phyloP scores from a whole-genome alignment of 2,113 vertebrate genomes.

The Psettodes erumei region DNA sequence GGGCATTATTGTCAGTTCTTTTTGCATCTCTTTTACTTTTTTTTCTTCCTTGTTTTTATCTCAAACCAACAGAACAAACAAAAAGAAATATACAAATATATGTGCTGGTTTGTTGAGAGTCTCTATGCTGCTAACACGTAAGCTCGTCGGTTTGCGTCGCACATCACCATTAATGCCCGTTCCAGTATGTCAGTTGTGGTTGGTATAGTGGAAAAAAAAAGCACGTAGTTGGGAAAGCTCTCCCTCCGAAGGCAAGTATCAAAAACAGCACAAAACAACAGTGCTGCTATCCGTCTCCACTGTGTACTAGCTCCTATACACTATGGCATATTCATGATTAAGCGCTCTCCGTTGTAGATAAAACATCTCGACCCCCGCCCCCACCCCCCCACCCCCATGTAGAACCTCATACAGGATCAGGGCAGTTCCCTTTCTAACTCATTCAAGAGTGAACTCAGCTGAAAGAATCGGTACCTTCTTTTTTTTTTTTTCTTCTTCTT shows the following conservation, averaged over 20 bases:
- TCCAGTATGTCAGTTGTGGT: slow-evolving; percentile 77
- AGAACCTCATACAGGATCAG: slow-evolving; percentile 60
- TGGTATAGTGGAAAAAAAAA: slow-evolving; percentile 78
- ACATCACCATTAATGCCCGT: slow-evolving; percentile 81
- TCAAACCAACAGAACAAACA: slow-evolving; percentile 69
- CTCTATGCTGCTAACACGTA: slow-evolving; percentile 77
- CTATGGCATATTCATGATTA: slow-evolving; percentile 81
- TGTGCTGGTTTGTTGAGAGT: slow-evolving; percentile 85
- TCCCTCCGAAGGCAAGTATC: slow-evolving; percentile 84
- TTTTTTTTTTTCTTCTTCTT: slow-evolving; percentile 11
- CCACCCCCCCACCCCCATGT: slow-evolving; percentile 21
- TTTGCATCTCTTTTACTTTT: slow-evolving; percentile 70
- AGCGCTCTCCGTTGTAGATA: slow-evolving; percentile 75
- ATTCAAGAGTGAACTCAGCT: slow-evolving; percentile 57
- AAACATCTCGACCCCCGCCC: slow-evolving; percentile 55
- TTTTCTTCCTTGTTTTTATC: slow-evolving; percentile 47
- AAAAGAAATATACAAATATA: slow-evolving; percentile 79
- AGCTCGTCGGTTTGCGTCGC: slow-evolving; percentile 71
- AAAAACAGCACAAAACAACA: slow-evolving; percentile 83
- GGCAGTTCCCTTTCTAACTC: slow-evolving; percentile 64
- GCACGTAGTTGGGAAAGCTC: slow-evolving; percentile 83
- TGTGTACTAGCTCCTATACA: slow-evolving; percentile 80
- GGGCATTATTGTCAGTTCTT: slow-evolving; percentile 69
- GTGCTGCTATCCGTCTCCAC: slow-evolving; percentile 77
- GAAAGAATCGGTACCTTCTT: slow-evolving; percentile 52